Evolutionary conservation across 2,888 invertebrate genomes (phyloP).

Genomic region (Abrostola triplasia): DNA sequence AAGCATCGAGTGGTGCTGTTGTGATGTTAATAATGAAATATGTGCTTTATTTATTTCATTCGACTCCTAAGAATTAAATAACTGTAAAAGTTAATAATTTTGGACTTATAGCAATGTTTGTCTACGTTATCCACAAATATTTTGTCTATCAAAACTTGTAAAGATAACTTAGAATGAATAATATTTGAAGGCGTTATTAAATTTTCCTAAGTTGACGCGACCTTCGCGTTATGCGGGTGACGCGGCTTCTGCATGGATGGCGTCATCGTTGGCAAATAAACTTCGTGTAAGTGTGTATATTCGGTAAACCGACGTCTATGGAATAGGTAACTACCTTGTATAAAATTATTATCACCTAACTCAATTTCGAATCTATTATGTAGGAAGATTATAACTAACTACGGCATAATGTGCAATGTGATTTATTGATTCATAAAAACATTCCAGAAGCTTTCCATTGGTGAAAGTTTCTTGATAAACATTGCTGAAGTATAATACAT

Average conservation of each 20-base stretch:
- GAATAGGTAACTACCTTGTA: conserved; percentile 36
- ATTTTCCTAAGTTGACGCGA: conserved; percentile 74
- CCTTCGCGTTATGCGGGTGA: conserved; percentile 75
- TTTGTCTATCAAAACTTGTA: conserved; percentile 9
- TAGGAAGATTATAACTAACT: too few relatives aligned
- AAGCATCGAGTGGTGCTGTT: conserved; percentile 7
- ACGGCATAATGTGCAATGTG: too few relatives aligned
- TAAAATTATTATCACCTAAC: conserved; percentile 33
- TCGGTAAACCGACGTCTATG: conserved; percentile 41
- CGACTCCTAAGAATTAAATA: too few relatives aligned
- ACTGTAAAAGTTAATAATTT: not conserved
- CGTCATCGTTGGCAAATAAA: conserved; percentile 71
- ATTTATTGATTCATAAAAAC: too few relatives aligned
- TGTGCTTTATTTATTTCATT: not conserved
- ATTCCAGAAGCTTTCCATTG: too few relatives aligned
- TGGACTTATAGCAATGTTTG: not conserved
- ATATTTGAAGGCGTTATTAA: conserved; percentile 62
- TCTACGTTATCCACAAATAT: not conserved
- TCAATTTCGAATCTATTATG: not conserved
- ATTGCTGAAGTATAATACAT: too few relatives aligned
- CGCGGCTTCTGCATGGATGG: conserved; percentile 64
- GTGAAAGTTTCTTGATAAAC: not conserved
- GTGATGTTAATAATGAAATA: not conserved
- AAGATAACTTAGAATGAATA: conserved; percentile 15
- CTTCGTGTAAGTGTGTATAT: conserved; percentile 56